Evolutionary conservation across 2,888 invertebrate species (phyloP), one percentile per base, ranked within the genome.

Genomic region (Pterostichus madidus): DNA sequence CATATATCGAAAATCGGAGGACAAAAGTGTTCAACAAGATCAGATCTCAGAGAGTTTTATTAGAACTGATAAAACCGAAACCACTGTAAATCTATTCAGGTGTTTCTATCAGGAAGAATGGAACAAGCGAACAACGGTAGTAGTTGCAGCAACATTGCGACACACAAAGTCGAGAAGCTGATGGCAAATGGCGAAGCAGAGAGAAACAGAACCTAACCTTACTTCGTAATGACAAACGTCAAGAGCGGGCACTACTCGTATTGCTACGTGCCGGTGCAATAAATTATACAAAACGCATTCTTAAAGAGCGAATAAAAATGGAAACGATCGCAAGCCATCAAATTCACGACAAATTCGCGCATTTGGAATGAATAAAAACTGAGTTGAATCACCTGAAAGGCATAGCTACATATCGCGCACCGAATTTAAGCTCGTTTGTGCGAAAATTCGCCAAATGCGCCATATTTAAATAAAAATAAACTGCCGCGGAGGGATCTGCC

Each of bases 311-410:
- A 71, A 80, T 80, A 71, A 80, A 80, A 80, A 71, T 80, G 71
- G 73, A 68, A 80, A 71, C 80, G 80, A 71, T 49, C 53, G 71
- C 39, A 53, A 71, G 44, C 56, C 24, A 71, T 80, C 53, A 80
- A 80, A 80, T 80, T 80, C 71, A 52, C 80, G 73, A 80, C 79
- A 80, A 80, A 80, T 80, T 80, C 56, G 80, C 71, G 80, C 71
- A 80, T 71, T 80, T 56, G 13, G 56, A 80, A 80, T 71, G 80
- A 80, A 80, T 80, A 80, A 53, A 80, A 80, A 53, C 35, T 39
- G 24, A 56, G 44, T 31, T 6, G 39, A 80, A 80, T 80, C 80
- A 80, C 68, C 80, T 80, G 71, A 61, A 80, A 71, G 71, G 71
- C 71, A 80, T 80, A 53, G 80, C 35, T 52, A 68, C 32, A 80